Conservation (phyloP, 2,113 vertebrate genomes). For the Protomyctophum bolini region DNA sequence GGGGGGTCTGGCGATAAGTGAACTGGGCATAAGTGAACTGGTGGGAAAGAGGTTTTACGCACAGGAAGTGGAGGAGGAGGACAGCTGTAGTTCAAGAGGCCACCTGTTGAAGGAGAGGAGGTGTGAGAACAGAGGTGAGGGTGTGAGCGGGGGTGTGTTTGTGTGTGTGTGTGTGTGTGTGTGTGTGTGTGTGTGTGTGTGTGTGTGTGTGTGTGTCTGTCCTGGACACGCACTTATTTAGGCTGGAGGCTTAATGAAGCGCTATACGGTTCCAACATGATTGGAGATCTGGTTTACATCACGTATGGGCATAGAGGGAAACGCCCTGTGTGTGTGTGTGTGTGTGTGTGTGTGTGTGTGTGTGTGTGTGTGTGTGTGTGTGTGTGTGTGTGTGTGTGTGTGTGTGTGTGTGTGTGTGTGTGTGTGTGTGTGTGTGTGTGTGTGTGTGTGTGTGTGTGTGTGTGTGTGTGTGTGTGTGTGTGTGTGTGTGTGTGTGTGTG, state of each 20-base stretch:
- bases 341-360: slow-evolving; percentile 25
- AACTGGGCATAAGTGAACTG: too few species aligned
- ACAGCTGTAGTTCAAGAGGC: too few species aligned
- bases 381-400: neutral
- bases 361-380: neutral
- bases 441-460: slow-evolving; percentile 18
- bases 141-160: too few species aligned
- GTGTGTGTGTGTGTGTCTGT: too few species aligned
- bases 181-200: too few species aligned
- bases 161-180: too few species aligned
- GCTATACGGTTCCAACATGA: slow-evolving; percentile 50
- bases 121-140: too few species aligned
- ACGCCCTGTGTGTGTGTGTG: slow-evolving; percentile 23
- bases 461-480: slow-evolving; percentile 23
- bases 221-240: too few species aligned
- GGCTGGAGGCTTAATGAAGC: slow-evolving; percentile 58
- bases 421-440: neutral
- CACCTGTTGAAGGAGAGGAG: too few species aligned
- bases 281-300: slow-evolving; percentile 67
- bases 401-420: neutral
- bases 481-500: slow-evolving; percentile 21
- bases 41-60: too few species aligned
- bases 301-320: slow-evolving; percentile 44
- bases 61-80: too few species aligned
- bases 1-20: too few species aligned